phyloP scores from a whole-genome alignment of 2,888 invertebrate species.

The Arctia plantaginis region DNA sequence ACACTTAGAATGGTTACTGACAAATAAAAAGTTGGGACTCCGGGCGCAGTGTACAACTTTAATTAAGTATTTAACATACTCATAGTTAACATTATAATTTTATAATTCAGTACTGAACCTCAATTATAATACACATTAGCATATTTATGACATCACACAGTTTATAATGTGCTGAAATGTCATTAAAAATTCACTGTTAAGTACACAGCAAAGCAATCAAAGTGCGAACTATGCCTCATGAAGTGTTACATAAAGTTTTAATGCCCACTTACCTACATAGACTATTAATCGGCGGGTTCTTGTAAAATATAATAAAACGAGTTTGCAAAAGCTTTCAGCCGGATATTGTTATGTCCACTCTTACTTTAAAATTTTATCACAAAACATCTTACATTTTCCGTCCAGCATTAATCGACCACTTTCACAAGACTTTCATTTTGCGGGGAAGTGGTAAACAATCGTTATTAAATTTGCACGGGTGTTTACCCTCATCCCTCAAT shows the following conservation, averaged over 20 bases:
- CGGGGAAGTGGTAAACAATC: constrained; percentile 82
- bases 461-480: constrained; percentile 85
- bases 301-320: constrained; percentile 35
- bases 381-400: constrained; percentile 57
- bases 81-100: constrained; percentile 6
- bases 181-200: constrained; percentile 22
- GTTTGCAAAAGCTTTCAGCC: constrained; percentile 25
- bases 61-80: not conserved
- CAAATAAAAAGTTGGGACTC: no score
- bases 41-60: no score
- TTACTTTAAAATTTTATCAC: constrained; percentile 48
- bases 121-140: constrained; percentile 19
- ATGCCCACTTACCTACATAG: constrained; percentile 5
- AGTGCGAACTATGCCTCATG: constrained; percentile 16
- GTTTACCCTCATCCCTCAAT: constrained; percentile 72
- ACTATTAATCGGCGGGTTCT: constrained; percentile 30
- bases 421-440: constrained; percentile 77
- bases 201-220: constrained; percentile 19
- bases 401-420: constrained; percentile 70
- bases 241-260: constrained; percentile 14
- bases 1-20: no score
- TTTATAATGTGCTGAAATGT: constrained; percentile 15
- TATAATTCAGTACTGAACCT: constrained; percentile 14
- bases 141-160: constrained; percentile 21
- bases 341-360: constrained; percentile 35